Conservation (phyloP, 2,797 vertebrate species). For the Pelodytes ibericus region DNA sequence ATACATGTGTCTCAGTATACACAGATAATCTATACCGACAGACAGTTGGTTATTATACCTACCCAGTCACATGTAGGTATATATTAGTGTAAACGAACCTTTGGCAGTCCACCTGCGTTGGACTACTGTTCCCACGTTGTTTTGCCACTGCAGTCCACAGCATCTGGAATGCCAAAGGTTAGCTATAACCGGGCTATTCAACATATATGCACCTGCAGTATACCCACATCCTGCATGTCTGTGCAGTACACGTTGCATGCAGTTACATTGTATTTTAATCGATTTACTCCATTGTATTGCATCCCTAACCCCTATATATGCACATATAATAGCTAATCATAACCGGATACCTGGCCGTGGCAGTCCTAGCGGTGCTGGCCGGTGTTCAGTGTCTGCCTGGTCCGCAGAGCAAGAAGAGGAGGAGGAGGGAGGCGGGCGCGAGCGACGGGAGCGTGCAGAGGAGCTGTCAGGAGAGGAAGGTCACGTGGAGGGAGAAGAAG, state of each 20-base stretch:
- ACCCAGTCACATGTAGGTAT: background rate
- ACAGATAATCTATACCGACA: background rate
- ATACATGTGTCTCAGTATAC: background rate
- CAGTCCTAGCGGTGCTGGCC: constrained; percentile 42
- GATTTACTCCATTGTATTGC: too few relatives aligned
- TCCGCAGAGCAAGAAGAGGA: constrained; percentile 43
- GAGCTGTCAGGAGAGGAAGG: constrained; percentile 43
- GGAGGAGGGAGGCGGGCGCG: constrained; percentile 21
- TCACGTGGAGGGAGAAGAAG: constrained; percentile 26
- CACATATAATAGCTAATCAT: background rate
- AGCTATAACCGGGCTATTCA: too few relatives aligned
- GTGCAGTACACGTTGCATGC: background rate
- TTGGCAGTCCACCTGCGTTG: too few relatives aligned
- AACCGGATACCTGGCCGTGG: constrained; percentile 43
- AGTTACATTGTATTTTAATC: too few relatives aligned
- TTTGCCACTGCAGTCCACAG: too few relatives aligned
- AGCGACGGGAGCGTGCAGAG: constrained; percentile 33
- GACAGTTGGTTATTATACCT: background rate
- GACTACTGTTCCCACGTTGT: too few relatives aligned
- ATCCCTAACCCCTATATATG: background rate
- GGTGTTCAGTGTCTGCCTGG: constrained; percentile 43
- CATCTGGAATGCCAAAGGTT: too few relatives aligned
- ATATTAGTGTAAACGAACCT: too few relatives aligned
- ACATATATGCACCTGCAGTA: background rate
- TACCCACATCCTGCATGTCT: background rate